phyloP scores from a whole-genome alignment of 2,113 vertebrate species.

The Cervus canadensis region DNA sequence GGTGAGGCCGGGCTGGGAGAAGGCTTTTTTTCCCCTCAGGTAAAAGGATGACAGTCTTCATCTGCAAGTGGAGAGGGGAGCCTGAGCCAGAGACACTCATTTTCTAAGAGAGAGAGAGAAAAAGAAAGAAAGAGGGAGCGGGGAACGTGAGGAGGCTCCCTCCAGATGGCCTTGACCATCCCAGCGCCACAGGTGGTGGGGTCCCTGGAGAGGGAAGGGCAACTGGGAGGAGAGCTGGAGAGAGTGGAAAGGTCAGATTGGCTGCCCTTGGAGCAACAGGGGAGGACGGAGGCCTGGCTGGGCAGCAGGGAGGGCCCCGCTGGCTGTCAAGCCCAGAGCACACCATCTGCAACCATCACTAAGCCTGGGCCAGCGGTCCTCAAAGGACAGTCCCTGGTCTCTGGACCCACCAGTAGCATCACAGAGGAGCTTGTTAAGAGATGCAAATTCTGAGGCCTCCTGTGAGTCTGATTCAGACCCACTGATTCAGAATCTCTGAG shows the following conservation, averaged over 20 bases:
- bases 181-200: not conserved
- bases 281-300: fast-evolving
- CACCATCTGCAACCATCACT: not conserved
- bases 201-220: not conserved
- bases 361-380: not conserved
- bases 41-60: not conserved
- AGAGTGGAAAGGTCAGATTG: not conserved
- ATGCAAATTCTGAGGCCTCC: not conserved
- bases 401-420: not conserved
- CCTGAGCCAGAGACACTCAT: not conserved
- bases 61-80: not conserved
- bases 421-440: not conserved
- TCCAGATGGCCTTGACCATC: not conserved
- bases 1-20: not conserved
- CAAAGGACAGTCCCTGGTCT: not conserved
- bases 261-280: not conserved
- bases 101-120: not conserved
- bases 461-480: not conserved
- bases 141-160: not conserved
- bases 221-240: not conserved
- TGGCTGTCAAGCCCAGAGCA: not conserved
- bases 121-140: not conserved
- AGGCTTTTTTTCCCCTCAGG: not conserved
- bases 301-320: not conserved
- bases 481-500: not conserved